Base-by-base conservation (phyloP, 1,140 invertebrate genomes). In the Brachionus rotundiformis region DNA sequence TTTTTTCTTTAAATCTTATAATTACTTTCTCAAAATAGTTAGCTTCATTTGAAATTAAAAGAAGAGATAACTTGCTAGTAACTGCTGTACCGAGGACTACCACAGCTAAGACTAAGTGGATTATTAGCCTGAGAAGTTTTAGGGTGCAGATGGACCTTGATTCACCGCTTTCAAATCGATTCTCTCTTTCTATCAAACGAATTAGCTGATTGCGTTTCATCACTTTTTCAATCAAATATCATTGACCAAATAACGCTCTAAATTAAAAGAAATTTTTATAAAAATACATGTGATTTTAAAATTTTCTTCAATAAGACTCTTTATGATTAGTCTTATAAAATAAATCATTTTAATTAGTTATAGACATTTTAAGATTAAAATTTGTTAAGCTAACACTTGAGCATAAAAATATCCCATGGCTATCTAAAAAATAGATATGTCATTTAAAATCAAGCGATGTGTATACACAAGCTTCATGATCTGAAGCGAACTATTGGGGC, bases 101-200 rank as follows among this genome's bases (percentile, higher is more conserved):
- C 6, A 73, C 8, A 10, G 68, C 68, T n/a, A 73, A 13, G 0
- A 73, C 10, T 25, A 73, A 11, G n/a, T 73, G 68, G 25, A 73
- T 29, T 0, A 47, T 2, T 2, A 73, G 2, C 11, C 68, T 73
- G 3, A 73, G 19, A 8, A 25, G 6, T 27, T 73, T 73, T 7
- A 73, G 68, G 8, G 44, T 44, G 41, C 19, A 44, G 10, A 73
- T 23, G 23, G 68, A 25, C 19, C 36, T 25, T 10, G 68, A 73
- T 19, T 73, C 68, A 39, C 13, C 41, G 11, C 36, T 44, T 23
- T 73, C 68, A 73, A 25, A 44, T 11, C 68, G 36, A 41, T 41
- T 44, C 41, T 73, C 68, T 73, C 25, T 73, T 44, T 73, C 68
- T 10, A 73, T 73, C 23, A 73, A 73, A 73, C 68, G 68, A 23